Evolutionary conservation across 92 coral and sea anemone species (phyloP).

Genomic region (Parazoanthus swiftii): DNA sequence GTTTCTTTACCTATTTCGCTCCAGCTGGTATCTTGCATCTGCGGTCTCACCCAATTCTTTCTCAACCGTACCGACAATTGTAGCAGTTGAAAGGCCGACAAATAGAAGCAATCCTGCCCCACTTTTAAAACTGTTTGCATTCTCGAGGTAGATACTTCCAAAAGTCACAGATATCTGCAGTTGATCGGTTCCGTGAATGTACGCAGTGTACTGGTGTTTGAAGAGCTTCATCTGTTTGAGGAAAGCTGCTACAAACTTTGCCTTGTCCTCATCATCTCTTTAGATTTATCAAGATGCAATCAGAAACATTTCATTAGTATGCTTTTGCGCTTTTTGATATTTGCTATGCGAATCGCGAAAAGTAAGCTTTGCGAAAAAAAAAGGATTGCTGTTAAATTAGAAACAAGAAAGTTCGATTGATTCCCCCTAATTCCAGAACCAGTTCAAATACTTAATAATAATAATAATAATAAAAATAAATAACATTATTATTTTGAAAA

Average conservation of each 20-base stretch:
- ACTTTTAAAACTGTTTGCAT: slow-evolving; percentile 39
- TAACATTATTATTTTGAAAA: neutral
- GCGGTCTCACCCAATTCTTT: slow-evolving; percentile 38
- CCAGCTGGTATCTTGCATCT: slow-evolving; percentile 40
- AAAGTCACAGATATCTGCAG: slow-evolving; percentile 59
- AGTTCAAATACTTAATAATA: neutral
- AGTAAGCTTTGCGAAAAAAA: too few relatives aligned
- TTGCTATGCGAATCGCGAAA: too few relatives aligned
- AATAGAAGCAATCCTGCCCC: slow-evolving; percentile 1
- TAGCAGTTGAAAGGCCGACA: neutral
- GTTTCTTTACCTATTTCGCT: slow-evolving; percentile 10
- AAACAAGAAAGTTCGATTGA: neutral
- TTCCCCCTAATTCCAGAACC: neutral
- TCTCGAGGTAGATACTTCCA: slow-evolving; percentile 72
- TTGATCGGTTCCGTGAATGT: slow-evolving; percentile 59
- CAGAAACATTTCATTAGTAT: neutral
- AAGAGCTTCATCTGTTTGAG: slow-evolving; percentile 53
- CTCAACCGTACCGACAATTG: slow-evolving; percentile 44
- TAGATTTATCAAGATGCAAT: neutral
- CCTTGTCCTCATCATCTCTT: slow-evolving; percentile 40
- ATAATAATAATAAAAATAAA: too few relatives aligned
- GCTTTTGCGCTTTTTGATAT: too few relatives aligned
- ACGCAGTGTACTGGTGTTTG: slow-evolving; percentile 40
- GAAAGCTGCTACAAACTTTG: slow-evolving; percentile 52
- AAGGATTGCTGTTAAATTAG: too few relatives aligned